Evolutionary conservation across 2,797 vertebrate genomes (phyloP), one percentile per base, ranked within the genome.

Genomic region (Coranthus polyacanthus): DNA sequence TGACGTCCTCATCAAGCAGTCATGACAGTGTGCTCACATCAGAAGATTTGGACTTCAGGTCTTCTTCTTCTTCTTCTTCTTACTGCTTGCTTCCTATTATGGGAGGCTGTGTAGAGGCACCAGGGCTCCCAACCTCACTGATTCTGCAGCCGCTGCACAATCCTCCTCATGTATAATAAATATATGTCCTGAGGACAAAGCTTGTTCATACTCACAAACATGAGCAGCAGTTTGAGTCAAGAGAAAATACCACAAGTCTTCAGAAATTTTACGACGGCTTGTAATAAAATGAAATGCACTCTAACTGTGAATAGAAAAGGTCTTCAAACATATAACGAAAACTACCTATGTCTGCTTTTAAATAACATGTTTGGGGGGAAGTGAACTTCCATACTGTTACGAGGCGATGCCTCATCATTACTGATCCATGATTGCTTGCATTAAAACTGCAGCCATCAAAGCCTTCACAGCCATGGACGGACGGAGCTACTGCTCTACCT

Each of bases 161-260:
- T 77, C 66, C 65, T 82, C 54, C 82, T 84, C 82, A 81, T 90
- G 77, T 86, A 78, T 90, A 75, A 91, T 87, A 83, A 55, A 55
- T 85, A 91, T 82, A 69, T 79, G 77, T 80, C 87, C 86, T 32
- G 74, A 66, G 81, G 87, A 84, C 66, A 82, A 55, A 72, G 70
- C 80, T 66, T 65, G 6, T 60, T 62, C 68, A 61, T 32, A 56
- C 56, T 79, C 68, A 50, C 64, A 78, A 70, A 74, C 63, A 67
- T n/a, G n/a, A 73, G 59, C 69, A 55, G 72, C 72, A 32, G 53
- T 29, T 70, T 65, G 57, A n/a, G n/a, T n/a, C 11, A 0, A 54
- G 66, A 59, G 55, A 68, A 65, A 72, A 72, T 38, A 66, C 51
- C 57, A 72, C 61, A 45, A 41, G n/a, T 20, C 12, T 67, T 75